Conservation (phyloP, 2,888 invertebrate species). For the Bhutanitis thaidina region DNA sequence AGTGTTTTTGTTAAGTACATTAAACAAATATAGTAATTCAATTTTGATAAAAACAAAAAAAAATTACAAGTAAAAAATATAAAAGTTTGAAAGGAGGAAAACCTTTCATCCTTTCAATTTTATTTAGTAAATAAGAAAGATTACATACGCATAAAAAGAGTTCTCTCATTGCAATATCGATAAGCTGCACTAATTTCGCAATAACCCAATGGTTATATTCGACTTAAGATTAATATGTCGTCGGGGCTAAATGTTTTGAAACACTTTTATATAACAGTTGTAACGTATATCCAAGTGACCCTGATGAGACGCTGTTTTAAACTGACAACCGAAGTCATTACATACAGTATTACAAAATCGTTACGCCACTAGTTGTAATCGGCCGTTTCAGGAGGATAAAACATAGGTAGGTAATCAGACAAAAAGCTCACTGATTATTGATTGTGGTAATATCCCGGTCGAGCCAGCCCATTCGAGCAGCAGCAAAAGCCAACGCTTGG, state of each 20-base stretch:
- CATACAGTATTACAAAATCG: background rate
- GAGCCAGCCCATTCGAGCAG: too few relatives aligned
- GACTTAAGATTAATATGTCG: conserved; percentile 24
- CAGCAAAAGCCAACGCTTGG: too few relatives aligned
- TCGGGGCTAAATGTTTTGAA: conserved; percentile 48
- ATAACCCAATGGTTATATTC: conserved; percentile 41
- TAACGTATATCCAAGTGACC: conserved; percentile 35
- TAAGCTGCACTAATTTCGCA: conserved; percentile 48
- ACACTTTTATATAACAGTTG: conserved; percentile 48
- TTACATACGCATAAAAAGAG: conserved; percentile 24
- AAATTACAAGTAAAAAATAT: too few relatives aligned
- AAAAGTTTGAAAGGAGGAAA: too few relatives aligned
- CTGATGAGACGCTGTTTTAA: conserved; percentile 33
- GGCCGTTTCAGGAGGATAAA: background rate
- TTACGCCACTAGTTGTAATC: background rate
- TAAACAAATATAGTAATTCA: too few relatives aligned
- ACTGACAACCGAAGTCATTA: background rate
- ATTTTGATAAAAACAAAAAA: too few relatives aligned
- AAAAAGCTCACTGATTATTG: too few relatives aligned
- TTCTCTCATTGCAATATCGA: conserved; percentile 14
- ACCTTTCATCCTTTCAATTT: too few relatives aligned
- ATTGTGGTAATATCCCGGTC: too few relatives aligned
- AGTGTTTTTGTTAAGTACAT: too few relatives aligned
- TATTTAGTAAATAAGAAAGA: too few relatives aligned
- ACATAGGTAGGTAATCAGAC: background rate